Percentiles rank a stretch among this genome's conserved stretches.
phyloP scores from a whole-genome alignment of 2,113 vertebrate species.

The Machaerirhynchus nigripectus region DNA sequence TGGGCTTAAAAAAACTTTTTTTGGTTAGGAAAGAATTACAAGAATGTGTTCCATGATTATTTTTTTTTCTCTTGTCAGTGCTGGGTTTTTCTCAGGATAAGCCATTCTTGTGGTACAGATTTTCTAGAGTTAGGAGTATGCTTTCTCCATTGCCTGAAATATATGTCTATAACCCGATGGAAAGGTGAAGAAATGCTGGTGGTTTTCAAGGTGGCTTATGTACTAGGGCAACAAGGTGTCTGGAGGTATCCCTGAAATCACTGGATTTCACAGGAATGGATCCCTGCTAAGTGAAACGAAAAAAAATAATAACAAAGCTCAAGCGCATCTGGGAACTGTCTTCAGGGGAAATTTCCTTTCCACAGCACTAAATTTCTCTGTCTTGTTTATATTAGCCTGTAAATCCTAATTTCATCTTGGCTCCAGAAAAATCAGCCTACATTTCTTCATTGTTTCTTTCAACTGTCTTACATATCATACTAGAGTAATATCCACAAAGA shows the following conservation, averaged over 20 bases:
- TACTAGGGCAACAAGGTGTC: background rate
- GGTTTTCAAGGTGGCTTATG: accelerated
- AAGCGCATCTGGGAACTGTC: background rate
- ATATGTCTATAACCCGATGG: background rate
- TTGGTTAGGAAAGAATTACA: background rate
- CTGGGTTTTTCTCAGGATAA: background rate
- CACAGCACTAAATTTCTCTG: background rate
- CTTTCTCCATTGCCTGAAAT: background rate
- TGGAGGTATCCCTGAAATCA: background rate
- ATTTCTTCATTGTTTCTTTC: background rate
- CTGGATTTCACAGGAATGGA: background rate
- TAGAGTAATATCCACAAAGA: background rate
- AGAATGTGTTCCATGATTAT: background rate
- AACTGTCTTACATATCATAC: background rate
- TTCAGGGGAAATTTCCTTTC: background rate
- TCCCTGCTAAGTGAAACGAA: background rate
- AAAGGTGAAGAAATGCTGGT: background rate
- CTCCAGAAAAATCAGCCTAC: background rate
- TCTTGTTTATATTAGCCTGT: background rate
- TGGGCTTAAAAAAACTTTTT: background rate
- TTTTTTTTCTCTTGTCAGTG: background rate
- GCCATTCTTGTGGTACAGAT: background rate
- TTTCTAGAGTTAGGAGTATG: background rate
- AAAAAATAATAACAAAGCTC: background rate
- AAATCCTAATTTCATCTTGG: background rate